Evolutionary conservation across 2,797 vertebrate species (phyloP), one percentile per base, ranked within the genome.

Genomic region (Pangasius mekongensis): DNA sequence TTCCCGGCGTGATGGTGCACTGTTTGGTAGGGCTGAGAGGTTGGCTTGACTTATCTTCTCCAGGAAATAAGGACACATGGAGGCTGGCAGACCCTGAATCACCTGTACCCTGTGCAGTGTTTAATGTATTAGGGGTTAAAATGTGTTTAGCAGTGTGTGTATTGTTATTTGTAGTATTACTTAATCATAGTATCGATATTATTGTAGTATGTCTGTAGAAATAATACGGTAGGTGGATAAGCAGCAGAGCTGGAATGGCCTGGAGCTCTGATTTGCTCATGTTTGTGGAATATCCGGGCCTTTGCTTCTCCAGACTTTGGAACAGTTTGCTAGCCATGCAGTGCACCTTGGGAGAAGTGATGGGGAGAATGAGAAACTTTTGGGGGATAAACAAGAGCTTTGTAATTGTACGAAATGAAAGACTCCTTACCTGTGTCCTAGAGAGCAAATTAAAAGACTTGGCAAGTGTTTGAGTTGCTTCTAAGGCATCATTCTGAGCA

Each of bases 311-410:
- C 88, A 95, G 90, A 84, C 82, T 88, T 0, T 5, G 18, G 56
- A 96, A 95, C 56, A 95, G 90, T 85, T 91, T 95, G 22, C 3
- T 83, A 39, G 95, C 95, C 64, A 89, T 89, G 90, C 95, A 96
- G 76, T 7, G 47, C 14, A 90, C 88, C 96, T 96, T 96, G 86
- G 84, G 88, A 73, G 62, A 56, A n/a, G 62, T 67, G 84, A 67
- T 10, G 18, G 22, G 7, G 8, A 60, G 36, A 7, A 43, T 58
- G n/a, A 14, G 14, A 14, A n/a, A 2, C 33, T 20, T 62, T 64
- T 36, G 8, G 36, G 2, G 3, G 18, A 1, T 2, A 18, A 3
- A 30, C 64, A 16, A 58, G 2, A 54, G 11, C 30, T 56, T 73
- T 71, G 8, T 52, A 33, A 11, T 33, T 52, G 49, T 22, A 54